These are phyloP conservation scores for Dicyrtoma fusca DNA, from an alignment of 2,888 invertebrate genomes.

Conservation along the genomic window DNA sequence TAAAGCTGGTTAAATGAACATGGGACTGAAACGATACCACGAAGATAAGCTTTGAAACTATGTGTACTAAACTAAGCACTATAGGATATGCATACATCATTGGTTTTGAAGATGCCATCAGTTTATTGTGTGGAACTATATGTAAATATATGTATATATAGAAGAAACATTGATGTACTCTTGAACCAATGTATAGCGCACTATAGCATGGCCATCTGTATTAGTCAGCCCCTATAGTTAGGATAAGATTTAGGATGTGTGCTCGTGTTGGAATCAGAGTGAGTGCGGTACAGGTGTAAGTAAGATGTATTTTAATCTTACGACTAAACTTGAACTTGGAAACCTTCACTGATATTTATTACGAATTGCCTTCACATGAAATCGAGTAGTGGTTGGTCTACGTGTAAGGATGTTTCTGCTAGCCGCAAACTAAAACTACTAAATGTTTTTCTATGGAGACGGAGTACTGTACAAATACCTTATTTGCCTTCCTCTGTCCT, in stretches of 20 bases:
- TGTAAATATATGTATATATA: too few relatives aligned
- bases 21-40: too few relatives aligned
- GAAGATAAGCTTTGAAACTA: too few relatives aligned
- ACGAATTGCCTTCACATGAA: slow-evolving; percentile 22
- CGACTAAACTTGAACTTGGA: not conserved
- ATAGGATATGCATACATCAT: too few relatives aligned
- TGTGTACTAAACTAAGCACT: too few relatives aligned
- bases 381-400: slow-evolving; percentile 9
- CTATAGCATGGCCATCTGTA: not conserved
- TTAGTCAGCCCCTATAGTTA: not conserved
- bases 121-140: too few relatives aligned
- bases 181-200: too few relatives aligned
- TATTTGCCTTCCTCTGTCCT: too few relatives aligned
- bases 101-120: too few relatives aligned
- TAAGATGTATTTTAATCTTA: not conserved
- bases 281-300: not conserved
- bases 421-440: not conserved
- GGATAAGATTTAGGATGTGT: not conserved
- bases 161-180: not conserved
- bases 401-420: not conserved
- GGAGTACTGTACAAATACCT: too few relatives aligned
- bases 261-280: slow-evolving; percentile 1
- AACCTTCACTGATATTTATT: slow-evolving; percentile 17
- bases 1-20: too few relatives aligned
- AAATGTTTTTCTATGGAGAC: not conserved